These are phyloP conservation scores for Sebastes minor DNA, from an alignment of 2,797 vertebrate genomes.

Conservation along the genomic window DNA sequence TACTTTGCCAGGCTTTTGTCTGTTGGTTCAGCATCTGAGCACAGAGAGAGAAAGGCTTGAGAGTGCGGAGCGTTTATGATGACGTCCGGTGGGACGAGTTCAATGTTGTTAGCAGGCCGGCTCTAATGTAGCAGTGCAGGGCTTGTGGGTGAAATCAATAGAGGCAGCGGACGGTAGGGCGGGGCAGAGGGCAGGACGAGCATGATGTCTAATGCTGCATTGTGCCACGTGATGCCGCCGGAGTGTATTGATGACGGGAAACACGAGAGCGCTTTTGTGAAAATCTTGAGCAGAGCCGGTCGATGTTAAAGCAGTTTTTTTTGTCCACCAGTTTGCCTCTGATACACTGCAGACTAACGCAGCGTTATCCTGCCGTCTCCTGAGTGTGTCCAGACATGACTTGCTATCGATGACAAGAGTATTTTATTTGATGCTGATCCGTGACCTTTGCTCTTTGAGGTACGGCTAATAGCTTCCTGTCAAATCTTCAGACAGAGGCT, in stretches of 20 bases:
- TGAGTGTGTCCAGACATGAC: background rate
- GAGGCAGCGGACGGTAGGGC: conserved; percentile 27
- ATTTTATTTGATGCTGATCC: conserved; percentile 4
- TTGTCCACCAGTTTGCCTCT: conserved; percentile 2
- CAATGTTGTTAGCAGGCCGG: conserved; percentile 52
- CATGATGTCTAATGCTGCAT: conserved; percentile 45
- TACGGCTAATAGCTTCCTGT: background rate
- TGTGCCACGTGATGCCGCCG: conserved; percentile 38
- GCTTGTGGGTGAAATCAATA: conserved; percentile 65
- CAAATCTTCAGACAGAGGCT: background rate
- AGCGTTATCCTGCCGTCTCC: background rate
- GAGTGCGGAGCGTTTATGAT: conserved; percentile 14
- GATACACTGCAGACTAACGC: background rate
- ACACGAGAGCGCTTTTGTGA: conserved; percentile 61
- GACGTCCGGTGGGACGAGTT: conserved; percentile 43
- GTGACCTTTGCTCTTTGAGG: background rate
- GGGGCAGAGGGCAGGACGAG: conserved; percentile 39
- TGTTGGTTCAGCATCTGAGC: background rate
- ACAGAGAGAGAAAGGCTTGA: background rate
- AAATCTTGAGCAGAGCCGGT: conserved; percentile 37
- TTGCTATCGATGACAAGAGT: background rate
- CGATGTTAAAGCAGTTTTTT: conserved; percentile 23
- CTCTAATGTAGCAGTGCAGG: conserved; percentile 61
- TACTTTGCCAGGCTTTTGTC: conserved; percentile 4
- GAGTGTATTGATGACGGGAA: conserved; percentile 57